Evolutionary conservation across 2,888 invertebrate genomes (phyloP), one percentile per base, ranked within the genome.

Genomic region (Erebia aethiops): DNA sequence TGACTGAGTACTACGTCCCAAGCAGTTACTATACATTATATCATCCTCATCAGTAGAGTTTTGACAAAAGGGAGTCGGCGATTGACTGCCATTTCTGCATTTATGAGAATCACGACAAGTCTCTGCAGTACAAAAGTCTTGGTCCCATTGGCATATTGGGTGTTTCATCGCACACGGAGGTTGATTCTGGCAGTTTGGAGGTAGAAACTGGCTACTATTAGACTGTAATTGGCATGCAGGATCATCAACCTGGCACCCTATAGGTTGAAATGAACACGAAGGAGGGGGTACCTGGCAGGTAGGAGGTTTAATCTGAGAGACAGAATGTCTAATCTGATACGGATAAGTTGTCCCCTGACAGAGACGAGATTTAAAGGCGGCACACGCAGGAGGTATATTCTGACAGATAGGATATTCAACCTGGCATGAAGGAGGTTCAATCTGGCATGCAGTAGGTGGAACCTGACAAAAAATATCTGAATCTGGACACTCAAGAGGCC

Each of bases 111-210:
- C 72, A 21, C 58, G 58, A 51, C 74, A 74, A 49, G 60, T 72
- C 9, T 67, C 69, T 46, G 67, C 18, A 4, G 71, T 73, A 43
- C 74, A 76, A 63, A 56, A 71, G 26, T 75, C 70, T 49, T 72
- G 71, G 21, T 74, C 62, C 35, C 71, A 71, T 9, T 71, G 65
- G 46, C 73, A 71, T 18, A 69, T 18, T 10, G 67, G 61, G 13
- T 72, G 57, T 63, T 49, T 49, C 21, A 57, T 52, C n/a, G 41
- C 10, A 56, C 52, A 69, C 64, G 51, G 57, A 7, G 65, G 52
- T 52, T 43, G 60, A n/a, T 18, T 14, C 43, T 4, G 43, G 11
- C 18, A 18, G 43, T 11, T 43, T 9, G 16, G 11, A 41, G 60
- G 41, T 61, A 7, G 8, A 18, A 18, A 14, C 14, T n/a, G 35